A percentile compares a stretch with the other conserved stretches of the same genome.
These are phyloP conservation scores for Pterocles gutturalis DNA, from an alignment of 2,113 vertebrate species.

Conservation along the genomic window DNA sequence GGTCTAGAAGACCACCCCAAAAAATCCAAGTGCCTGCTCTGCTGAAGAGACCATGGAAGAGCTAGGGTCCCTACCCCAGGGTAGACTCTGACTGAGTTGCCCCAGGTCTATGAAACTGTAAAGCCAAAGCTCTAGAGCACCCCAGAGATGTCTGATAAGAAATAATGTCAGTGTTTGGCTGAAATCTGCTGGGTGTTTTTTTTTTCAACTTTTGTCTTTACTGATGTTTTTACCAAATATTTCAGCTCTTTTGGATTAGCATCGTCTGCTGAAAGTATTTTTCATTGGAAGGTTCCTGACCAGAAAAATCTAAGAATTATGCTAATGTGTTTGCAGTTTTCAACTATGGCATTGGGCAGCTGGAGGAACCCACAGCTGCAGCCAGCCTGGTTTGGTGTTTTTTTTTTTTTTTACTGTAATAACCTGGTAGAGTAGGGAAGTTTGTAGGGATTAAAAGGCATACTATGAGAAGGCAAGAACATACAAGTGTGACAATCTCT, in stretches of 20 bases:
- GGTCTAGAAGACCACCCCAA: neutral
- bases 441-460: neutral
- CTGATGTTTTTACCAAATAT: neutral
- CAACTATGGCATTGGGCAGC: neutral
- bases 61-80: neutral
- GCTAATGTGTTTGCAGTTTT: neutral
- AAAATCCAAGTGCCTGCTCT: rapidly evolving
- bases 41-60: neutral
- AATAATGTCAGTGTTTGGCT: neutral
- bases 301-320: neutral
- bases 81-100: neutral
- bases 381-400: neutral
- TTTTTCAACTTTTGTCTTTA: neutral
- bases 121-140: neutral
- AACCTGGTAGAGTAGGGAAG: neutral
- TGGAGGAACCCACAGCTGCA: neutral
- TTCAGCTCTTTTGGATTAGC: neutral
- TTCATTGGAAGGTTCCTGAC: neutral
- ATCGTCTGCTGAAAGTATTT: neutral
- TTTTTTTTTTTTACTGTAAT: neutral
- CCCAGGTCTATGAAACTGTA: neutral
- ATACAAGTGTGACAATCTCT: neutral
- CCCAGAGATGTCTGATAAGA: neutral
- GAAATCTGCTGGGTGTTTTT: neutral
- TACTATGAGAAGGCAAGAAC: neutral